phyloP scores from a whole-genome alignment of 2,888 invertebrate genomes.

The Pristionchus fissidentatus region DNA sequence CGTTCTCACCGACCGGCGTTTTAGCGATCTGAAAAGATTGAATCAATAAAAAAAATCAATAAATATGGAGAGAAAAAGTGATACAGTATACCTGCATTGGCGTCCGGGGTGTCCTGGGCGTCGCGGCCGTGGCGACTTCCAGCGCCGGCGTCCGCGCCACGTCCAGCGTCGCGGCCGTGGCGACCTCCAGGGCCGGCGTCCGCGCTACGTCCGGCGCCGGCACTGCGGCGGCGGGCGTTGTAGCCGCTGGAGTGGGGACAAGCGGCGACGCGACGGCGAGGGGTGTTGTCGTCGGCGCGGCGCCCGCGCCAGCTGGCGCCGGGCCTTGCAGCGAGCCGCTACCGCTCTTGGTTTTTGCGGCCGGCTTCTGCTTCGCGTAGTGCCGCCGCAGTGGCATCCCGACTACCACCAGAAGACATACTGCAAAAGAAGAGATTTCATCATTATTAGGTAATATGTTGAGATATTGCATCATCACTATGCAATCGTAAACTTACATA shows the following conservation, averaged over 20 bases:
- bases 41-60: too few relatives aligned
- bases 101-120: background rate
- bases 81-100: conserved; percentile 3
- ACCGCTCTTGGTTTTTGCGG: background rate
- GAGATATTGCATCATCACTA: too few relatives aligned
- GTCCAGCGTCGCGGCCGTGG: background rate
- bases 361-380: background rate
- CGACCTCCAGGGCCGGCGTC: background rate
- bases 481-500: background rate
- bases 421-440: too few relatives aligned
- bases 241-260: background rate
- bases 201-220: background rate
- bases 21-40: too few relatives aligned
- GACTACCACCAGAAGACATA: too few relatives aligned
- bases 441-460: too few relatives aligned
- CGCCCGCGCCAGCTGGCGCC: background rate
- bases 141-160: too few relatives aligned
- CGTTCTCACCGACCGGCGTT: too few relatives aligned
- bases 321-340: too few relatives aligned
- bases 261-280: too few relatives aligned
- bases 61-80: too few relatives aligned
- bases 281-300: too few relatives aligned
- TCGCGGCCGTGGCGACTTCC: background rate
- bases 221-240: background rate
- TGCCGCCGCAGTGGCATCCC: background rate